A percentile compares a stretch with the other conserved stretches of the same genome.
phyloP scores from a whole-genome alignment of 2,888 invertebrate species.

The Tetanocera ferruginea region DNA sequence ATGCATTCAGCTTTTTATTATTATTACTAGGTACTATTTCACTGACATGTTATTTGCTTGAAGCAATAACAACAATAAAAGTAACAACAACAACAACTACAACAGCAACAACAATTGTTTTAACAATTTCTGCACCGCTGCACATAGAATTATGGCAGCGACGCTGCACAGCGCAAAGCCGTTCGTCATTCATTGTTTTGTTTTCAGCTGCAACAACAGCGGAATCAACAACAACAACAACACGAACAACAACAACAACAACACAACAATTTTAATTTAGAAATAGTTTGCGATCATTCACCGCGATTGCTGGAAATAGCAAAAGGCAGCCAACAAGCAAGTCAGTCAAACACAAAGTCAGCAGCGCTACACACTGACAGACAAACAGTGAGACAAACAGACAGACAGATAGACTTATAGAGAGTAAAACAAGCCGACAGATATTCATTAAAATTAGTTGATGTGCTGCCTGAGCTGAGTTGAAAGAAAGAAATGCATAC shows the following conservation, averaged over 20 bases:
- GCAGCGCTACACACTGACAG: neutral
- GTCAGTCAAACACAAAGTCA: neutral
- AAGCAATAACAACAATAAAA: conserved; percentile 2
- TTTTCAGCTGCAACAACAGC: neutral
- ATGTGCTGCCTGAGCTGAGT: too few relatives aligned
- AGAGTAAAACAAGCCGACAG: neutral
- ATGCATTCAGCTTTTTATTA: neutral
- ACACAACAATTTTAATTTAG: conserved; percentile 10
- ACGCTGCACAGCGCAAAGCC: neutral
- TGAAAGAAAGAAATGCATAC: too few relatives aligned
- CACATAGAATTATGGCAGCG: conserved; percentile 17
- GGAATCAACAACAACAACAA: conserved; percentile 1
- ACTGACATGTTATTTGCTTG: conserved; percentile 2
- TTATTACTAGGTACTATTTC: neutral
- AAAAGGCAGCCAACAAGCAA: neutral
- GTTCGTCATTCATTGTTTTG: conserved; percentile 21
- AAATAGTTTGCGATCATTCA: conserved; percentile 29
- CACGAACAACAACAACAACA: neutral
- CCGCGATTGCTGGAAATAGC: conserved; percentile 23
- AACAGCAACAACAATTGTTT: neutral
- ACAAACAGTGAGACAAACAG: neutral
- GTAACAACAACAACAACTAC: conserved; percentile 6
- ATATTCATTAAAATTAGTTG: too few relatives aligned
- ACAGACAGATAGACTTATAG: neutral
- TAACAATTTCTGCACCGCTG: conserved; percentile 32